Evolutionary conservation across 2,797 vertebrate species (phyloP).

Genomic region (Megalops cyprinoides): DNA sequence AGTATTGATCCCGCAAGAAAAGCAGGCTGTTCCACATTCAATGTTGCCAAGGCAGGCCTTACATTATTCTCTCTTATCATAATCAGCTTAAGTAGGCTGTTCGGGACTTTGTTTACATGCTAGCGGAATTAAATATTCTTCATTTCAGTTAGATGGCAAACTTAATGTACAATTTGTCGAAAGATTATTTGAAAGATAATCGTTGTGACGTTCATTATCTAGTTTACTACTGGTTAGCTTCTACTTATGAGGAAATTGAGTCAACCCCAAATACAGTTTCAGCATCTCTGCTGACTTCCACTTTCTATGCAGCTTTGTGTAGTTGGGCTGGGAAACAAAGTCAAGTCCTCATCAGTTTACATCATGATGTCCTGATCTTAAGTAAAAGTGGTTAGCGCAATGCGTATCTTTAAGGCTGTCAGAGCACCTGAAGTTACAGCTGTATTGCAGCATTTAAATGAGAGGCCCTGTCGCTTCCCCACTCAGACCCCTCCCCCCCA

Average conservation of each 20-base stretch:
- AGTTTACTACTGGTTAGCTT: too few relatives aligned
- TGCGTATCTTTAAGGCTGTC: neutral
- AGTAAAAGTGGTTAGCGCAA: neutral
- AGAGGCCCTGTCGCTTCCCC: neutral
- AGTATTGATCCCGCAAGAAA: neutral
- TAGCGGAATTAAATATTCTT: too few relatives aligned
- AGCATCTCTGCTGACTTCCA: too few relatives aligned
- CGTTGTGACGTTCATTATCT: too few relatives aligned
- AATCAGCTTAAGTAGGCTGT: neutral
- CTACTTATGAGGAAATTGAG: too few relatives aligned
- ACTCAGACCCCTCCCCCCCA: neutral
- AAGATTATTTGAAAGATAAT: too few relatives aligned
- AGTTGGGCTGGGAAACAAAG: neutral
- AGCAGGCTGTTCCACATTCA: neutral
- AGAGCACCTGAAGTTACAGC: neutral
- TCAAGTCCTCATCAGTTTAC: neutral
- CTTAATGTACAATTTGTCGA: too few relatives aligned
- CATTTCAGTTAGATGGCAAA: too few relatives aligned
- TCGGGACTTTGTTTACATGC: neutral
- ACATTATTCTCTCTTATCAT: neutral
- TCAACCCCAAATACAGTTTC: too few relatives aligned
- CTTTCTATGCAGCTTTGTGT: too few relatives aligned
- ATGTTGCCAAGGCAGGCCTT: neutral
- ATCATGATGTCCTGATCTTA: neutral
- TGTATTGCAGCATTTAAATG: neutral